A percentile compares a stretch with the other conserved stretches of the same genome.
Evolutionary conservation across 2,113 vertebrate genomes (phyloP).

Genomic region (Cynopterus brachyotis): DNA sequence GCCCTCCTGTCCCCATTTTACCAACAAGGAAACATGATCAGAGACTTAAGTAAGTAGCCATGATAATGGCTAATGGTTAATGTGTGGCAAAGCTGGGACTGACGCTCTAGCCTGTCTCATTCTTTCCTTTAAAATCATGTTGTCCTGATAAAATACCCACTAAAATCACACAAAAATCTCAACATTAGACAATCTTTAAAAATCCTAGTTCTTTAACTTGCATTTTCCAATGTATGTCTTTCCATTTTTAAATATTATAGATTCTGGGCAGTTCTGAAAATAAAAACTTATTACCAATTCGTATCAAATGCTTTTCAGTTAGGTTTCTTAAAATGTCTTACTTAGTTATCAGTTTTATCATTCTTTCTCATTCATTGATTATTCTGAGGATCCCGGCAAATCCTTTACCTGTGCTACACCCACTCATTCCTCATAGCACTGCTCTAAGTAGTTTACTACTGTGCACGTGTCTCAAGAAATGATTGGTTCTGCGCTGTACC

Average conservation of each 20-base stretch:
- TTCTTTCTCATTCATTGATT: background rate
- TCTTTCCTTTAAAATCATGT: background rate
- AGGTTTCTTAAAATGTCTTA: background rate
- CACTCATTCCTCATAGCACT: background rate
- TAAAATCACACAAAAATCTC: background rate
- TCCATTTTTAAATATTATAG: background rate
- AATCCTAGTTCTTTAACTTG: background rate
- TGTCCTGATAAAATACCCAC: background rate
- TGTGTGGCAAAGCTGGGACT: background rate
- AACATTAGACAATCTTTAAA: background rate
- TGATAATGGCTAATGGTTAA: background rate
- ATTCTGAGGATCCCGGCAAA: background rate
- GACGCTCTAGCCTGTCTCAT: background rate
- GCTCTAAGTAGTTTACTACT: background rate
- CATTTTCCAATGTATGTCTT: background rate
- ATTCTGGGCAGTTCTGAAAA: background rate
- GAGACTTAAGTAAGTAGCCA: background rate
- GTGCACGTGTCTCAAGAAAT: background rate
- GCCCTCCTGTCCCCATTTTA: background rate
- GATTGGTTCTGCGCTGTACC: rapidly evolving
- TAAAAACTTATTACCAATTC: background rate
- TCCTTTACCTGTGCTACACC: background rate
- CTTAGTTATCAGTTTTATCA: background rate
- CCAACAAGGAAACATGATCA: background rate
- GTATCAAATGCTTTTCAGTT: background rate